These are phyloP conservation scores for Ciconia stormi DNA, from an alignment of 2,113 vertebrate genomes.

Conservation along the genomic window DNA sequence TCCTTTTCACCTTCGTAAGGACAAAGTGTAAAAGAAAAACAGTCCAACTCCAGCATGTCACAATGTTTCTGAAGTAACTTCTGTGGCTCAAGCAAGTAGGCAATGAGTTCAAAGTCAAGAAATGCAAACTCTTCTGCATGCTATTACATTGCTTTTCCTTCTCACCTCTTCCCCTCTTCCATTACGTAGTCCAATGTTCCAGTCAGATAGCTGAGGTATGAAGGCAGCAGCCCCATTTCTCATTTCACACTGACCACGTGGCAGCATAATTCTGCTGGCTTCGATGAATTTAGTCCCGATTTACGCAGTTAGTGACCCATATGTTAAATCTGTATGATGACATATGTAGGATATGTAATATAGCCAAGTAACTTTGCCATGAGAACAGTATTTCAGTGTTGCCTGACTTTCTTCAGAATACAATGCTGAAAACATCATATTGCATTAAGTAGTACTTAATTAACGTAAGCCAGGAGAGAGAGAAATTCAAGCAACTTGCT, in stretches of 20 bases:
- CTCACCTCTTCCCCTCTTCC: not conserved
- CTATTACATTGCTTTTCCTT: not conserved
- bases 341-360: not conserved
- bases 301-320: not conserved
- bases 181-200: not conserved
- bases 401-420: not conserved
- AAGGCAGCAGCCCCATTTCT: not conserved
- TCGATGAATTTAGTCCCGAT: rapidly evolving
- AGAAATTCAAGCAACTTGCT: not conserved
- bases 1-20: not conserved
- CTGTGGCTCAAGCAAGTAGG: not conserved
- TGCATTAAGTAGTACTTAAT: not conserved
- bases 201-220: not conserved
- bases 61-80: not conserved
- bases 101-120: not conserved
- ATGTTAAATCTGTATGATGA: not conserved
- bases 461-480: not conserved
- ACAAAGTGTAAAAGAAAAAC: not conserved
- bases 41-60: not conserved
- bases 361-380: not conserved
- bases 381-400: not conserved
- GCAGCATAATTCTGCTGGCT: not conserved
- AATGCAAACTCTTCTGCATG: not conserved
- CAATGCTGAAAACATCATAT: not conserved
- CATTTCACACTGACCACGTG: not conserved